phyloP scores from a whole-genome alignment of 2,113 vertebrate genomes.

The Crocuta crocuta region DNA sequence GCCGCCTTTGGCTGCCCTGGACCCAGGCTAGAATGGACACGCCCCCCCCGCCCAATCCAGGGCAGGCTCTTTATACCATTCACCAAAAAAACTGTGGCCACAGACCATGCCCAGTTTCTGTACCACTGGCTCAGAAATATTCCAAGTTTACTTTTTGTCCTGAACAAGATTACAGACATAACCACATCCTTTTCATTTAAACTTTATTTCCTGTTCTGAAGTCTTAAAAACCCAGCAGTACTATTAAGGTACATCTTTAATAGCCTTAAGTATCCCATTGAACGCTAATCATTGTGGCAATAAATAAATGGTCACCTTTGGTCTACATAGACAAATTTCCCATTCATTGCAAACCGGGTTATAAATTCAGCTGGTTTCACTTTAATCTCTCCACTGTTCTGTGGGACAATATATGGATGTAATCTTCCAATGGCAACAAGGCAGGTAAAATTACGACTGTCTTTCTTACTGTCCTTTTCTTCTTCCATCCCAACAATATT shows the following conservation, averaged over 20 bases:
- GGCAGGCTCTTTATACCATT: not conserved
- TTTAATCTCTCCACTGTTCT: constrained; percentile 92
- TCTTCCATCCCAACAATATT: constrained; percentile 95
- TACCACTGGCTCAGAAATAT: not conserved
- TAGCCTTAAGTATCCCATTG: not conserved
- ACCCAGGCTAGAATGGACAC: not conserved
- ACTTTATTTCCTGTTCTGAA: not conserved
- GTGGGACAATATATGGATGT: constrained; percentile 92
- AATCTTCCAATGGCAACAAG: constrained; percentile 96
- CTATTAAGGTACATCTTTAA: not conserved
- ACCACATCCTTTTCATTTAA: not conserved
- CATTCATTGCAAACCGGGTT: constrained; percentile 96
- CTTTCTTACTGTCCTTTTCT: constrained; percentile 93
- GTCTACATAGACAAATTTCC: constrained; percentile 97
- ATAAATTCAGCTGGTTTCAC: constrained; percentile 97
- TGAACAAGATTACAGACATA: not conserved
- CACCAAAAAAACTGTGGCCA: too few species aligned
- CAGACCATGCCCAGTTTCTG: not conserved
- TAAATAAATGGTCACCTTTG: constrained; percentile 92
- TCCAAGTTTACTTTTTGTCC: not conserved
- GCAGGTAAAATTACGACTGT: constrained; percentile 95
- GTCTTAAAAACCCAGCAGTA: not conserved
- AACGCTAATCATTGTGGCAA: not conserved
- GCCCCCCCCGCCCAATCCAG: not conserved
- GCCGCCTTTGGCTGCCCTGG: not conserved